Base-by-base conservation (phyloP, 2,888 invertebrate species). In the Dorcus parallelipipedus region DNA sequence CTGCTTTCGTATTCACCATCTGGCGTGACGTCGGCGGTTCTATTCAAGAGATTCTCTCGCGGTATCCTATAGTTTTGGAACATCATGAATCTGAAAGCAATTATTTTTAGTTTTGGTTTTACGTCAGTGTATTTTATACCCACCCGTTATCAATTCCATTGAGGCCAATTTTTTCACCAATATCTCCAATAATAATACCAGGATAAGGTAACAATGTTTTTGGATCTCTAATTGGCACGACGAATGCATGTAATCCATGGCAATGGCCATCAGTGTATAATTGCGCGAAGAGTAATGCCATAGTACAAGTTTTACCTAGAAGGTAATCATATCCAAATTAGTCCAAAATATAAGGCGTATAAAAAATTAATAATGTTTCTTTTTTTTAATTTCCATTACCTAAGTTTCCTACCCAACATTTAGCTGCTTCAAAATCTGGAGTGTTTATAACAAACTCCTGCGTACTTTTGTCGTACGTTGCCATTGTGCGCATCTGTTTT, bases 371-470 rank as follows among this genome's bases (percentile, higher is more conserved):
- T 20, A 48, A 48, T 5, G 10, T 8, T 3, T 9, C 4, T 48
- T 17, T n/a, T n/a, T 1, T 20, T 20, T 4, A 9, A 23, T 48
- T n/a, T 5, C 3, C 9, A 41, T 14, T 81, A 83, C 92, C 93
- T 81, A 93, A 83, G 80, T 95, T 95, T 69, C 97, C 97, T 70
- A 90, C 88, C 97, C 97, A 97, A 79, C 95, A 95, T 83, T 98
- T 98, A 54, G 95, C 93, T 7, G 97, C 93, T 78, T 96, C 91
- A 80, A 96, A 92, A 79, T 95, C 92, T 0, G 97, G 96, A 0
- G 96, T 92, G 76, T 96, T 86, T 9, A 98, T 82, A 56, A 96
- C 82, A 79, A 96, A 97, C 78, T 90, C 87, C 79, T 88, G 83
- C 10, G 86, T 85, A 39, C 78, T 76, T 0, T 87, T 83, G 76